Evolutionary conservation across 2,888 invertebrate genomes (phyloP), one percentile per base, ranked within the genome.

Genomic region (Phasia obesa): DNA sequence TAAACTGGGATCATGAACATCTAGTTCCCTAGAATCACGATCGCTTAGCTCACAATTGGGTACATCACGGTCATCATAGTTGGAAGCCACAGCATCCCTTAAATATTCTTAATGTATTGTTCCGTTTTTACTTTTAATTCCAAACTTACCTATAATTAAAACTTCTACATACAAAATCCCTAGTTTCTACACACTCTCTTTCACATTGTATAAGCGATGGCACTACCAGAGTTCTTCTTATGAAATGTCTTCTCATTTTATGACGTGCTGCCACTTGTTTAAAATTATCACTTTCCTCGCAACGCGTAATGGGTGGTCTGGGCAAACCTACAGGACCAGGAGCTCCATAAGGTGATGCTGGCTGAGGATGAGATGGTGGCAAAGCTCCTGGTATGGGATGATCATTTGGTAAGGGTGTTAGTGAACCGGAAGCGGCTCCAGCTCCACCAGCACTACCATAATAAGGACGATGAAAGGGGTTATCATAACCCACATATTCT

Each of bases 21-120:
- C 97, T 88, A 97, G 92, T 87, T 97, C 96, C 71, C 96, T 93
- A 0, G 96, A 95, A 89, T 97, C 97, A 60, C 96, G 93, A 89
- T 97, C 97, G 89, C 97, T 97, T 7, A 98, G 92, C 90, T 98
- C 97, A 88, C 97, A 98, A 90, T 98, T 98, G 49, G 91, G 90
- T 73, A 88, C 84, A 82, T 91, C 92, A 59, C 91, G 89, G 86
- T 97, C 97, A 42, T 92, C 92, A 85, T 93, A 95, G 79, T 88
- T 88, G 13, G 94, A 93, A 44, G 93, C 93, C 31, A 93, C 92
- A 69, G 92, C 92, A 84, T 92, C 91, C 89, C 94, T 94, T 67
- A 44, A 71, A n/a, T 25, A 21, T 19, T 7, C 9, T 53, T 42
- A 6, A 4, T 1, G 0, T 9, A 23, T 5, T n/a, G 4, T 17